Conservation (phyloP, 1,140 invertebrate genomes). For the Lamellibrachia luymesi region DNA sequence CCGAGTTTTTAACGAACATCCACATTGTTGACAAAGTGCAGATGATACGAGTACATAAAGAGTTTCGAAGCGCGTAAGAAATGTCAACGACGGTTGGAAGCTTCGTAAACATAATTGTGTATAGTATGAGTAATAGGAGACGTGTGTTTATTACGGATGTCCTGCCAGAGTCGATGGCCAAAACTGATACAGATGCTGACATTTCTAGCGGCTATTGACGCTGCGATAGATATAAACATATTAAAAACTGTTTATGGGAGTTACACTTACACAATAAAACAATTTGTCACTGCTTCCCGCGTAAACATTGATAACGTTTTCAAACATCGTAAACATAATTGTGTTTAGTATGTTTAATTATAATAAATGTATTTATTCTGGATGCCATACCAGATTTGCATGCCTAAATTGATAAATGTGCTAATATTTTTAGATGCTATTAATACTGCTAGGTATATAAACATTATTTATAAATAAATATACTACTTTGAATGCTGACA, state of each 20-base stretch:
- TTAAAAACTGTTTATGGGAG: neutral
- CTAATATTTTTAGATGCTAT: no score
- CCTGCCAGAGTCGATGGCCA: neutral
- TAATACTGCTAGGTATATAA: no score
- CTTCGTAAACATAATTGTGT: neutral
- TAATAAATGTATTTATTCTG: no score
- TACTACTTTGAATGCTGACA: neutral
- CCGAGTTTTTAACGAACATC: no score
- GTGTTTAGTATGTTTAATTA: no score
- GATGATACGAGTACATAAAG: neutral
- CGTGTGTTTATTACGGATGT: neutral
- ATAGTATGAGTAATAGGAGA: neutral
- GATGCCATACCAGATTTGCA: no score
- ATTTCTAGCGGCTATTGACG: no score
- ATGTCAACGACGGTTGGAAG: neutral
- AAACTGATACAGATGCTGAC: neutral
- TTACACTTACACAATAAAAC: neutral
- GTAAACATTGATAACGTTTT: neutral
- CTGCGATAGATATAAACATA: neutral
- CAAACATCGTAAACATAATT: no score
- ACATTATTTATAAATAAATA: neutral
- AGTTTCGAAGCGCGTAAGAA: neutral
- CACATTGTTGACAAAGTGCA: neutral
- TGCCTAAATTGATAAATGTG: no score
- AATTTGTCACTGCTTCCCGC: neutral